Percentiles rank a stretch among this genome's conserved stretches.
phyloP scores from a whole-genome alignment of 2,113 vertebrate species.

The Marcusenius ussheri region DNA sequence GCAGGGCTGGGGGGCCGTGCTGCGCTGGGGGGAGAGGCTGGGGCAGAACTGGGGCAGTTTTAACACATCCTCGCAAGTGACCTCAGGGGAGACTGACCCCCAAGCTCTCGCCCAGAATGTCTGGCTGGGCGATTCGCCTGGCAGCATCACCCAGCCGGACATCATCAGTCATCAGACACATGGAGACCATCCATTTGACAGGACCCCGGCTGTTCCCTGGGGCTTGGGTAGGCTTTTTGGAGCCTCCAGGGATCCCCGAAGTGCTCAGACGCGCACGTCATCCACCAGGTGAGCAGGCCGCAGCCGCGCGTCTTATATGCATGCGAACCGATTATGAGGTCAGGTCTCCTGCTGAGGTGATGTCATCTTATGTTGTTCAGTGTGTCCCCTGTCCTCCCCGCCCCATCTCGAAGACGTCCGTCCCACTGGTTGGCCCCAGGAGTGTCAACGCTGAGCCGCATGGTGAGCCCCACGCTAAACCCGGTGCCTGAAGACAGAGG shows the following conservation, averaged over 20 bases:
- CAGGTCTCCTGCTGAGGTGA: background rate
- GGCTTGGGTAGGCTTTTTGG: slow-evolving; percentile 80
- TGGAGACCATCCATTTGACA: slow-evolving; percentile 43
- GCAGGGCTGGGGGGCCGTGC: slow-evolving; percentile 70
- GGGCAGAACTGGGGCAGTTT: slow-evolving; percentile 57
- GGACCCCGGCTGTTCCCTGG: slow-evolving; percentile 48
- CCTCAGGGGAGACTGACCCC: slow-evolving; percentile 15
- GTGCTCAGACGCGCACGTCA: slow-evolving; percentile 35
- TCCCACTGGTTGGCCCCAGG: slow-evolving; percentile 83
- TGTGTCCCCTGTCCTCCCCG: background rate
- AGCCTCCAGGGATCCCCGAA: slow-evolving; percentile 53
- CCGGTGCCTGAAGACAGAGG: slow-evolving; percentile 35
- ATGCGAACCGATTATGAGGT: background rate
- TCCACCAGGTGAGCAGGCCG: slow-evolving; percentile 48
- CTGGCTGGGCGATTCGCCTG: slow-evolving; percentile 21
- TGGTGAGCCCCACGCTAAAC: slow-evolving; percentile 46
- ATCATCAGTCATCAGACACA: slow-evolving; percentile 23
- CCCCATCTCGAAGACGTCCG: slow-evolving; percentile 62
- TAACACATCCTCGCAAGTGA: slow-evolving; percentile 11
- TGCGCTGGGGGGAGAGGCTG: slow-evolving; percentile 72
- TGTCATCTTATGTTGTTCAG: background rate
- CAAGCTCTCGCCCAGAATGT: background rate
- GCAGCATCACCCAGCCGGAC: background rate
- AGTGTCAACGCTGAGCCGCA: slow-evolving; percentile 57
- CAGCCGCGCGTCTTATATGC: background rate